Base-by-base conservation (phyloP, 2,113 vertebrate genomes). In the Oryzias javanicus region DNA sequence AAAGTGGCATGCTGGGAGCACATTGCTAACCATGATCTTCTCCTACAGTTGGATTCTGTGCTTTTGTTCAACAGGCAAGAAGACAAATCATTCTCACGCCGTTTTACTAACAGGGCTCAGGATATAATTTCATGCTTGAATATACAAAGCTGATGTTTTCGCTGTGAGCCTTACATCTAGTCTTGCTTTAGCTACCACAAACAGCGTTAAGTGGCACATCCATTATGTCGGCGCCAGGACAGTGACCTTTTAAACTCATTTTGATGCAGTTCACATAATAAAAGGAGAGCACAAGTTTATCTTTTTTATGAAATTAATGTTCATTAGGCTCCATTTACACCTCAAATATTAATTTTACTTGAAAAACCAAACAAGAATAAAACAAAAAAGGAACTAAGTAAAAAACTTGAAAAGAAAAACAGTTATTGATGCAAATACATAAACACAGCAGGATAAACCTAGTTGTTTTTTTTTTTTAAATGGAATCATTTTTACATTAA, bases 171-270 rank as follows among this genome's bases (percentile, higher is more conserved):
- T 44, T 62, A 17, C 46, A 51, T 59, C 42, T 56, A 64, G 72
- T 64, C 64, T 15, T 19, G 44, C 51, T 42, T 24, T 20, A 13
- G 59, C 42, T 40, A 24, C 5, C 40, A 69, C 49, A 72, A 71
- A 67, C 29, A 42, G 29, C 58, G 42, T 25, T 18, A 78, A 67
- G 67, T 79, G 78, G 76, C 62, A 83, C 55, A 78, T 72, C 69
- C 57, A 87, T 80, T 76, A 77, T 74, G 73, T 70, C 74, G 62
- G 63, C 72, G 59, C 53, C 4, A 62, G 45, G 13, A 59, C 68
- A 76, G 45, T 87, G 82, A 88, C 84, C 83, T 89, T 88, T 86
- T 58, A 58, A 71, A 78, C 54, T 55, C 42, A 56, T 72, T 67
- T 16, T 54, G 54, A 64, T 83, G 56, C 56, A 67, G 52, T 63